Evolutionary conservation across 2,797 vertebrate genomes (phyloP).

Genomic region (Oreochromis grahami): DNA sequence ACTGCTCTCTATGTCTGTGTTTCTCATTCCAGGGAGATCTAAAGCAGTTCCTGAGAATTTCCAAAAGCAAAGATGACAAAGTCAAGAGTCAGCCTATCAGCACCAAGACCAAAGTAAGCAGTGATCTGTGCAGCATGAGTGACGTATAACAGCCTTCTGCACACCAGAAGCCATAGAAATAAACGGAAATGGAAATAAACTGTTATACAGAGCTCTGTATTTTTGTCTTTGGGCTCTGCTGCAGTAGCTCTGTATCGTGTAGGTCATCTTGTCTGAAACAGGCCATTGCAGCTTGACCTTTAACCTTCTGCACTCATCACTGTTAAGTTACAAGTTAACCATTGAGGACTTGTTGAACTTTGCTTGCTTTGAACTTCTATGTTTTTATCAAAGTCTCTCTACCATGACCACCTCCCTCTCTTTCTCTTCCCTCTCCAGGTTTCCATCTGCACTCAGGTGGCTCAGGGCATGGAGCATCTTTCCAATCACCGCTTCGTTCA

Average conservation of each 20-base stretch:
- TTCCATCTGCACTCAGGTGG: conserved; percentile 92
- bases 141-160: neutral
- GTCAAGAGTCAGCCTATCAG: conserved; percentile 89
- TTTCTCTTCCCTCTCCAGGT: conserved; percentile 72
- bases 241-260: neutral
- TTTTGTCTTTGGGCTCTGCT: neutral
- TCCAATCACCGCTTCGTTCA: conserved; percentile 94
- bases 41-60: conserved; percentile 96
- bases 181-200: neutral
- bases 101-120: conserved; percentile 92
- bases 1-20: neutral
- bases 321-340: neutral
- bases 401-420: neutral
- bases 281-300: neutral
- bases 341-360: neutral
- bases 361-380: neutral
- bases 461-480: conserved; percentile 94
- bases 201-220: neutral
- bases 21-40: conserved; percentile 84
- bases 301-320: neutral
- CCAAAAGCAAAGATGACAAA: conserved; percentile 93
- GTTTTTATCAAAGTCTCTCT: neutral
- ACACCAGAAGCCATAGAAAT: neutral
- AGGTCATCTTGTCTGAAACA: neutral
- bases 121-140: neutral